Evolutionary conservation across 2,113 vertebrate species (phyloP).

Genomic region (Sphaerodactylus townsendi): DNA sequence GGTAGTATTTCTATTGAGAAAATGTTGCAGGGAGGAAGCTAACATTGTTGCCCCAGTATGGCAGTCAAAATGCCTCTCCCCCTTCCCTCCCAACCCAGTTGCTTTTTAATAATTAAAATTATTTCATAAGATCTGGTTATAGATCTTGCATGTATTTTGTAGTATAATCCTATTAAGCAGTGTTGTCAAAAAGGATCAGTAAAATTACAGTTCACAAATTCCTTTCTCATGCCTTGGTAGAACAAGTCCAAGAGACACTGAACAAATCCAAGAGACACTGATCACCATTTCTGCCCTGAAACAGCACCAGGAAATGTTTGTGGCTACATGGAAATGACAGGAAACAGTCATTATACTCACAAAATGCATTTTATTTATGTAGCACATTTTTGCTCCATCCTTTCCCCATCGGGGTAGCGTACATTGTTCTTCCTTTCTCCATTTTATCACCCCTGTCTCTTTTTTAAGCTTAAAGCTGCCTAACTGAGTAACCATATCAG

Average conservation of each 20-base stretch:
- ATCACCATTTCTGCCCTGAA: neutral
- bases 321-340: neutral
- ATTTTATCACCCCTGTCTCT: neutral
- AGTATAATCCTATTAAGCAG: neutral
- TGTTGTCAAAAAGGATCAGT: neutral
- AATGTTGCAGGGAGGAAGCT: too few relatives aligned
- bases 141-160: too few relatives aligned
- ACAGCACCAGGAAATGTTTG: neutral
- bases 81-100: too few relatives aligned
- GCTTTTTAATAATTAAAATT: too few relatives aligned
- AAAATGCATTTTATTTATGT: neutral
- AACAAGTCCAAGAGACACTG: neutral
- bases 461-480: neutral
- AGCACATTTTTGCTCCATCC: too few relatives aligned
- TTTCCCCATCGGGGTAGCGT: too few relatives aligned
- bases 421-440: too few relatives aligned
- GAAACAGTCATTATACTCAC: neutral
- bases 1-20: too few relatives aligned
- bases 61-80: too few relatives aligned
- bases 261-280: neutral
- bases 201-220: neutral
- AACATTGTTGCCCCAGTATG: too few relatives aligned
- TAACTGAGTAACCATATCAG: neutral
- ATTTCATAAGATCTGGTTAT: too few relatives aligned
- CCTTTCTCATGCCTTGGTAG: neutral